phyloP scores from a whole-genome alignment of 1,140 invertebrate species.

The Philotrypesis tridentata region DNA sequence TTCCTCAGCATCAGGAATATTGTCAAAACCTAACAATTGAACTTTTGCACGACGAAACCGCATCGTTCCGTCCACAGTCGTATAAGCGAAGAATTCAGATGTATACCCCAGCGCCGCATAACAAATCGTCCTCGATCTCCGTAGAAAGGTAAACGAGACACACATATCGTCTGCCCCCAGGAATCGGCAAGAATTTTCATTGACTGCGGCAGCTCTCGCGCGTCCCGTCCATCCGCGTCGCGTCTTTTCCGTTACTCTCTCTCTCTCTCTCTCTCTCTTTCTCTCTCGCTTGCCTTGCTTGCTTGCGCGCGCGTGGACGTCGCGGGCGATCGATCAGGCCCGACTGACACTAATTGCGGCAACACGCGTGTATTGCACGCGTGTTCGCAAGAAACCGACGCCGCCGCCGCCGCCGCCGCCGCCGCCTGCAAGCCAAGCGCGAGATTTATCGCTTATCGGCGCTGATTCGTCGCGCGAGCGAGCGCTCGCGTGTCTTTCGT shows the following conservation, averaged over 20 bases:
- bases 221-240: background rate
- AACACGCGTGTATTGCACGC: constrained; percentile 61
- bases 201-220: background rate
- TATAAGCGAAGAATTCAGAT: too few relatives aligned
- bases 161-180: background rate
- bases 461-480: background rate
- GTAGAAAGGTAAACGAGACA: background rate
- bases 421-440: background rate
- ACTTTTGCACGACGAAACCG: too few relatives aligned
- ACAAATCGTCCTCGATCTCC: background rate
- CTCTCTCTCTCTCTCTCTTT: too few relatives aligned
- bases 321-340: constrained; percentile 60
- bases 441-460: background rate
- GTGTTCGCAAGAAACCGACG: constrained; percentile 52
- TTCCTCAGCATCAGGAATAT: too few relatives aligned
- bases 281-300: too few relatives aligned
- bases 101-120: background rate
- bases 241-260: background rate
- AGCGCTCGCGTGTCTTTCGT: background rate
- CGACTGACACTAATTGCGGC: constrained; percentile 14
- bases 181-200: background rate
- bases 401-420: too few relatives aligned
- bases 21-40: too few relatives aligned
- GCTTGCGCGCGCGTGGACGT: background rate
- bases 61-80: background rate